These are phyloP conservation scores for Tympanuchus pallidicinctus DNA, from an alignment of 2,113 vertebrate genomes.

Conservation along the genomic window DNA sequence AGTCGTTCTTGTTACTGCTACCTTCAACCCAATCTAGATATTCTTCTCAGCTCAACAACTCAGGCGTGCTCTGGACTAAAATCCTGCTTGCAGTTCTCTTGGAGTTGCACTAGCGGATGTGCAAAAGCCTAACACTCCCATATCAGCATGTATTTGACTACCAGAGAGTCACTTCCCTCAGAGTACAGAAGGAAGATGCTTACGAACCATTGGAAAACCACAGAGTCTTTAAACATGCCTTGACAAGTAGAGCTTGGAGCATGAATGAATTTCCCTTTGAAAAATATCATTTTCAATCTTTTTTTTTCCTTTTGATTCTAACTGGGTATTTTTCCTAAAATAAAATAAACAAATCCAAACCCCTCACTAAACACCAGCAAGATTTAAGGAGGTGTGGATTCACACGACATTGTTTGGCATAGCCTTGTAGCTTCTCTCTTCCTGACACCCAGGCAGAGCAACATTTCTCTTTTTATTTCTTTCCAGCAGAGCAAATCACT, in stretches of 20 bases:
- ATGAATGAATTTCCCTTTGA: not conserved
- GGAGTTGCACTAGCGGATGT: not conserved
- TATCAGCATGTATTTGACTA: not conserved
- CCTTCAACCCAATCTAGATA: rapidly evolving
- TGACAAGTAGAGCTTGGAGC: not conserved
- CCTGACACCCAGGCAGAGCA: not conserved
- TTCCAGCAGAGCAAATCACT: not conserved
- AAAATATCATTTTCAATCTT: not conserved
- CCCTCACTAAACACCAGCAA: not conserved
- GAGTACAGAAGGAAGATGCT: not conserved
- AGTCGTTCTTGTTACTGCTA: not conserved
- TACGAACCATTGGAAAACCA: not conserved
- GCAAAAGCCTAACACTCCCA: not conserved
- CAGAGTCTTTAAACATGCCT: not conserved
- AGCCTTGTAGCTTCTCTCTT: not conserved
- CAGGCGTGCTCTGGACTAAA: not conserved
- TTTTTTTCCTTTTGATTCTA: not conserved
- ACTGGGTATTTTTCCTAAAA: not conserved
- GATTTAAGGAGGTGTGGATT: not conserved
- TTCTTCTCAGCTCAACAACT: not conserved
- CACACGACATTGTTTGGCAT: rapidly evolving
- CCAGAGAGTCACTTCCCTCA: not conserved
- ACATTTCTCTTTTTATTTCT: not conserved
- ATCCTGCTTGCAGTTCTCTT: not conserved
- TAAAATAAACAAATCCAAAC: too few relatives aligned